A percentile compares a stretch with the other conserved stretches of the same genome.
These are phyloP conservation scores for Leptobrachium ailaonicum DNA, from an alignment of 2,113 vertebrate species.

Conservation along the genomic window DNA sequence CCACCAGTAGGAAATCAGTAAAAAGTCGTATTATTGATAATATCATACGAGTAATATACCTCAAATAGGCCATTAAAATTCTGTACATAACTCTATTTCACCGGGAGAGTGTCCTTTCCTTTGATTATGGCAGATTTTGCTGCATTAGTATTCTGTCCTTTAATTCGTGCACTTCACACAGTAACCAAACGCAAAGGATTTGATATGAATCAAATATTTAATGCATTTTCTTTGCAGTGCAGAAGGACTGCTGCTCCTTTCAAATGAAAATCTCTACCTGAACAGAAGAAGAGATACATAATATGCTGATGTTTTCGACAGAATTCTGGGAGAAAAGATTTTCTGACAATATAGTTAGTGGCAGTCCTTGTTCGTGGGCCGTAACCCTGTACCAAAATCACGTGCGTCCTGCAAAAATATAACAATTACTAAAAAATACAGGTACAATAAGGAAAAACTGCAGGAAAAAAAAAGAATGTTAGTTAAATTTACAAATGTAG, in stretches of 20 bases:
- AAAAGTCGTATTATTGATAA: conserved; percentile 6
- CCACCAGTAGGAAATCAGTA: not conserved
- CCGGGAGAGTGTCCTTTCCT: conserved; percentile 22
- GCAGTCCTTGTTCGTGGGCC: not conserved
- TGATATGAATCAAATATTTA: conserved; percentile 37
- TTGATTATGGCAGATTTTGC: conserved; percentile 27
- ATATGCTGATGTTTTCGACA: not conserved
- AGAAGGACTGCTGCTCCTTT: conserved; percentile 4
- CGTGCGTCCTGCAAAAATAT: too few species aligned
- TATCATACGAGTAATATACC: not conserved
- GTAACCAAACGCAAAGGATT: conserved; percentile 30
- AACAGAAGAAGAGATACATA: not conserved
- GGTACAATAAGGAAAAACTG: too few species aligned
- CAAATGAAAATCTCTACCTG: not conserved
- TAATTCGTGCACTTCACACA: conserved; percentile 36
- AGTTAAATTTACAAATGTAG: too few species aligned
- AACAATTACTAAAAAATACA: too few species aligned
- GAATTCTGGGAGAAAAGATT: not conserved
- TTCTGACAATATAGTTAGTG: not conserved
- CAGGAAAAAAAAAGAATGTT: too few species aligned
- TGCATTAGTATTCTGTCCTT: conserved; percentile 35
- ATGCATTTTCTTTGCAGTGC: conserved; percentile 17
- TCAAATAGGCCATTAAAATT: conserved; percentile 22
- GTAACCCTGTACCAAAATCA: too few species aligned
- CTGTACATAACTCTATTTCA: not conserved